Conservation (phyloP, 1,140 invertebrate genomes). For the Halesus radiatus region DNA sequence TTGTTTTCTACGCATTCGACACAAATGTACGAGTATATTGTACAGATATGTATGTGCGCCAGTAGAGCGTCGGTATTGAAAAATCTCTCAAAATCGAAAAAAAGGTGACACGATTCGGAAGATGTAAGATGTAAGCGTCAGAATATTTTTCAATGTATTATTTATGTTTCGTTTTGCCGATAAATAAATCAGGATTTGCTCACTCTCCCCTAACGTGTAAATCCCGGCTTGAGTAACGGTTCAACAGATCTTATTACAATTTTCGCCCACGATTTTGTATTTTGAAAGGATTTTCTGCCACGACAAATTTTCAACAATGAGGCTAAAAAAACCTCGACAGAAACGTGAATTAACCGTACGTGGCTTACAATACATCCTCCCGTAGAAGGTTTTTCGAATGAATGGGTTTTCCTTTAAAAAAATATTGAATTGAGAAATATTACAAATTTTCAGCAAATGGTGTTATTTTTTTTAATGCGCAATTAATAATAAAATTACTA, state of each 20-base stretch:
- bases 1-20: too few relatives aligned
- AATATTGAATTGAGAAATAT: too few relatives aligned
- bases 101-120: slow-evolving; percentile 24
- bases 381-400: too few relatives aligned
- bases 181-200: slow-evolving; percentile 32
- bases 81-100: not conserved
- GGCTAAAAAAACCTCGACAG: too few relatives aligned
- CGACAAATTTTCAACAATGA: slow-evolving; percentile 6
- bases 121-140: slow-evolving; percentile 29
- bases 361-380: too few relatives aligned
- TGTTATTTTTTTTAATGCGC: too few relatives aligned
- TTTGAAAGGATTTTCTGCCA: slow-evolving; percentile 7
- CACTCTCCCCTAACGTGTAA: slow-evolving; percentile 14
- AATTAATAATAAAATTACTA: too few relatives aligned
- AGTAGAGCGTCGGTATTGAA: not conserved
- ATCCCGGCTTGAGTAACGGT: not conserved
- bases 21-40: too few relatives aligned
- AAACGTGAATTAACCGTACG: too few relatives aligned
- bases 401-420: too few relatives aligned
- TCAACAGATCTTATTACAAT: slow-evolving; percentile 5
- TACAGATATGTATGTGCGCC: too few relatives aligned
- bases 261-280: not conserved
- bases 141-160: slow-evolving; percentile 35
- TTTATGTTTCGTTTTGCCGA: slow-evolving; percentile 29
- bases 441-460: too few relatives aligned